Evolutionary conservation across 2,113 vertebrate species (phyloP).

Genomic region (Anhinga anhinga): DNA sequence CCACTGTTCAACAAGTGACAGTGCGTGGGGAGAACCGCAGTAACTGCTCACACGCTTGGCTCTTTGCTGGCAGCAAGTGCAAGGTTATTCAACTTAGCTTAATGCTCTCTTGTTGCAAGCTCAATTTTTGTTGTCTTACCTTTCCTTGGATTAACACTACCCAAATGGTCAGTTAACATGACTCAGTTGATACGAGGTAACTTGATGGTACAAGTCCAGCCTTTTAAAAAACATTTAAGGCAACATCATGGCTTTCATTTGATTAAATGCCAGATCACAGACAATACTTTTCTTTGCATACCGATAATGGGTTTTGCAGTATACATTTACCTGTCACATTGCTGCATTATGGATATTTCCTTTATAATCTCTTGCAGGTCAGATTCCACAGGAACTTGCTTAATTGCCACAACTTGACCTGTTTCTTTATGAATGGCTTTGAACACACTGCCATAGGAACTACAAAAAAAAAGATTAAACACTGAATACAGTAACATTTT

Average conservation of each 20-base stretch:
- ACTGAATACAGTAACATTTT: not conserved
- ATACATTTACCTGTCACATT: conserved; percentile 87
- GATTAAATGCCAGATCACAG: not conserved
- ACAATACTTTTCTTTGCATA: not conserved
- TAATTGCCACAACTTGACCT: conserved; percentile 93
- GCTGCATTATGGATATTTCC: conserved; percentile 97
- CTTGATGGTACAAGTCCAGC: not conserved
- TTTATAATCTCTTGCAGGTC: conserved; percentile 98
- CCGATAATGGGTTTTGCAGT: rapidly evolving
- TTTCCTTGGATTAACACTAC: not conserved
- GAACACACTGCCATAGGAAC: conserved; percentile 93
- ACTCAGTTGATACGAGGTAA: not conserved
- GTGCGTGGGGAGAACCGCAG: not conserved
- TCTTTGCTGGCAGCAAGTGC: not conserved
- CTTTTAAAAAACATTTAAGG: conserved; percentile 53
- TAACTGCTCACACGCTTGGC: not conserved
- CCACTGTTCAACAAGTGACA: not conserved
- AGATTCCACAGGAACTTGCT: conserved; percentile 95
- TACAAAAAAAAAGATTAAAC: conserved; percentile 46
- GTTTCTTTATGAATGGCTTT: conserved; percentile 95
- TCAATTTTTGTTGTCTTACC: not conserved
- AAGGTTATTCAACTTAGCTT: not conserved
- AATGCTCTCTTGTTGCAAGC: not conserved
- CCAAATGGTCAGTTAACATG: not conserved
- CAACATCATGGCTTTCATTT: not conserved